Conservation (phyloP, 2,797 vertebrate species). For the Liparis tanakae region DNA sequence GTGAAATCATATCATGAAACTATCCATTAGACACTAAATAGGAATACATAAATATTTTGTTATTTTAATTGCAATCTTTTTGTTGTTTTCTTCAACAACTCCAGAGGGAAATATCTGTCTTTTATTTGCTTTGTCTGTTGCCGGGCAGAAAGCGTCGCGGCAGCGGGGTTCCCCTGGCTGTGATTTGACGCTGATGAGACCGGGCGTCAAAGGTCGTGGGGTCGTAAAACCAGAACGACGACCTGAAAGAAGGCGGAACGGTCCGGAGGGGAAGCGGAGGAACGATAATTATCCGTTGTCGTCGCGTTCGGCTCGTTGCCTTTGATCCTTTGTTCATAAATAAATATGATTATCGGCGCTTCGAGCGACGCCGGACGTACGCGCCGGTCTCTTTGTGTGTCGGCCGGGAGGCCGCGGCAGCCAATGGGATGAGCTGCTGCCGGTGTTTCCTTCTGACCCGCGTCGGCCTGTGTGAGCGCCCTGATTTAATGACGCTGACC, state of each 20-base stretch:
- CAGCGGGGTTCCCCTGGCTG: too few species aligned
- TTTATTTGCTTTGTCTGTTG: not conserved
- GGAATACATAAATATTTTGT: not conserved
- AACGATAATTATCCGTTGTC: not conserved
- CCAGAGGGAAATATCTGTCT: not conserved
- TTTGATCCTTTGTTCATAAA: not conserved
- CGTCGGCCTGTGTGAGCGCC: conserved; percentile 46
- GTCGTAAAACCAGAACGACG: not conserved
- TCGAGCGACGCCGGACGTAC: too few species aligned
- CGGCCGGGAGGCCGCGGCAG: conserved; percentile 12
- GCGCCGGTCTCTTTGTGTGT: not conserved
- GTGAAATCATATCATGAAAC: too few species aligned
- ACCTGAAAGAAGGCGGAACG: not conserved
- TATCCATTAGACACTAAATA: not conserved
- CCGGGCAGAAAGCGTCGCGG: not conserved
- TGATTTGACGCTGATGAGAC: not conserved
- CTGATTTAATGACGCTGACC: conserved; percentile 54
- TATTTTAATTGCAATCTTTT: not conserved
- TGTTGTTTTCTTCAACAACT: not conserved
- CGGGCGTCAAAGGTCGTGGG: not conserved
- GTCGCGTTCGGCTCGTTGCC: not conserved
- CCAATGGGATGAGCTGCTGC: conserved; percentile 19
- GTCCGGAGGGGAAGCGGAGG: not conserved
- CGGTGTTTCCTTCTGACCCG: conserved; percentile 51
- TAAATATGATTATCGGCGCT: not conserved